Conservation (phyloP, 2,113 vertebrate species). For the Uria lomvia region DNA sequence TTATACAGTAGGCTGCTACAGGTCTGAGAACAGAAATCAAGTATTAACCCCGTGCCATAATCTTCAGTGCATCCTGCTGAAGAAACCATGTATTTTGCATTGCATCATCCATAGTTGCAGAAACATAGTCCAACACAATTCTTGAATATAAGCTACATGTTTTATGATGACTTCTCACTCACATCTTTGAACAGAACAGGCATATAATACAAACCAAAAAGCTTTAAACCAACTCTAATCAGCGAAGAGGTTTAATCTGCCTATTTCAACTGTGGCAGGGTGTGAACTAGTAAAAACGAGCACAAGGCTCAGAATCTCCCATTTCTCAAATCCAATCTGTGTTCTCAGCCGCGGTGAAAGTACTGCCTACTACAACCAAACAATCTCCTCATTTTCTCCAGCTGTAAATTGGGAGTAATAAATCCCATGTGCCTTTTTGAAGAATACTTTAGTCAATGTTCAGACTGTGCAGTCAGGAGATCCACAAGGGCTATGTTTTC, state of each 20-base stretch:
- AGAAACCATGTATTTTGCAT: neutral
- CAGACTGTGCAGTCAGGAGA: neutral
- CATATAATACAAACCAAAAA: neutral
- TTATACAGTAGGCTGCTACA: neutral
- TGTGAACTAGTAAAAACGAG: neutral
- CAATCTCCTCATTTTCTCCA: neutral
- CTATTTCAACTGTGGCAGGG: neutral
- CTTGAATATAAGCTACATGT: neutral
- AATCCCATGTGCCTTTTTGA: neutral
- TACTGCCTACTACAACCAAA: neutral
- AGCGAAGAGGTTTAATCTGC: neutral
- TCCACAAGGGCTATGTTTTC: neutral
- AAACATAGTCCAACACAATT: neutral
- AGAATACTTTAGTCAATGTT: neutral
- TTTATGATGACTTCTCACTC: neutral
- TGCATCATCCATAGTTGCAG: neutral
- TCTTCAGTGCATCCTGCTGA: neutral
- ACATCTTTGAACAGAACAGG: neutral
- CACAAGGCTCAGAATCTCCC: neutral
- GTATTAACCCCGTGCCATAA: neutral
- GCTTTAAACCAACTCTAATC: neutral
- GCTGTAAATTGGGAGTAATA: neutral
- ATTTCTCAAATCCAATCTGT: neutral
- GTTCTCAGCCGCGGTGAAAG: neutral
- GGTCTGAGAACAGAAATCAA: neutral